phyloP scores from a whole-genome alignment of 2,797 vertebrate genomes.

The Channa striata region DNA sequence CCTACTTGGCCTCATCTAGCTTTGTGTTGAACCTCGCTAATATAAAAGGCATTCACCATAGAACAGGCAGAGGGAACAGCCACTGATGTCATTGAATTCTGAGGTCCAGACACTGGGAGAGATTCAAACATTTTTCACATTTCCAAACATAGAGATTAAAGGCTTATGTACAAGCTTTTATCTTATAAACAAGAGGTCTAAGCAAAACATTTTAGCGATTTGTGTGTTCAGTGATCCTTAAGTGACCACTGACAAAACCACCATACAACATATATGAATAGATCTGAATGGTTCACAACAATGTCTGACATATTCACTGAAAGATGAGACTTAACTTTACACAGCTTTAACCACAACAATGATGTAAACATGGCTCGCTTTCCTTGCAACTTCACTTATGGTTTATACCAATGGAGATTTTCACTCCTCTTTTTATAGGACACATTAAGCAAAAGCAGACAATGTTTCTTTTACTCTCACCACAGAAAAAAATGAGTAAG shows the following conservation, averaged over 20 bases:
- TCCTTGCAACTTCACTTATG: conserved; percentile 67
- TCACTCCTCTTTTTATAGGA: conserved; percentile 64
- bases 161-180: conserved; percentile 70
- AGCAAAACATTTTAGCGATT: conserved; percentile 71
- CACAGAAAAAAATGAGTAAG: conserved; percentile 40
- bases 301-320: conserved; percentile 70
- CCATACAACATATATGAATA: conserved; percentile 64
- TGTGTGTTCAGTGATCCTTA: conserved; percentile 74
- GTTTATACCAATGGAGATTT: conserved; percentile 63
- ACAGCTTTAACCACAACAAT: conserved; percentile 75
- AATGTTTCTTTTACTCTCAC: conserved; percentile 54
- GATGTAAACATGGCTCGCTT: conserved; percentile 65
- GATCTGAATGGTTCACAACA: conserved; percentile 71
- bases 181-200: conserved; percentile 74
- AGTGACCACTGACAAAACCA: conserved; percentile 73
- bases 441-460: conserved; percentile 69
- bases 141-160: conserved; percentile 81
- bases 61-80: conserved; percentile 41
- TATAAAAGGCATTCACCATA: conserved; percentile 70
- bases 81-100: conserved; percentile 70
- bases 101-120: conserved; percentile 68
- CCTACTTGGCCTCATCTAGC: conserved; percentile 36
- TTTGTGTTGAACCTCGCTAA: conserved; percentile 54
- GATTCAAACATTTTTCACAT: conserved; percentile 73
- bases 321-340: conserved; percentile 70